These are phyloP conservation scores for Chaetophractus vellerosus DNA, from an alignment of 2,797 vertebrate genomes.

Conservation along the genomic window DNA sequence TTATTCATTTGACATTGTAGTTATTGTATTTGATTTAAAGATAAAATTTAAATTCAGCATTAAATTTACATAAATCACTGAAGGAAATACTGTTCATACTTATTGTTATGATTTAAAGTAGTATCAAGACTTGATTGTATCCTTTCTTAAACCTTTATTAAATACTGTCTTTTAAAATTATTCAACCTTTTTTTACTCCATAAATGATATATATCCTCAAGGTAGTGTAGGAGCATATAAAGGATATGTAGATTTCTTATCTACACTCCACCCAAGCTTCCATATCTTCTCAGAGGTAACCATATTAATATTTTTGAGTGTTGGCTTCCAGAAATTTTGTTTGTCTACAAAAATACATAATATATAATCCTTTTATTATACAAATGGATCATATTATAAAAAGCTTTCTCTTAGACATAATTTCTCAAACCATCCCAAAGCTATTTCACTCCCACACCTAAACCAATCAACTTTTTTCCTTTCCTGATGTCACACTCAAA, in stretches of 20 bases:
- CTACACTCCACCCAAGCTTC: background rate
- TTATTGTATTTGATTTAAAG: background rate
- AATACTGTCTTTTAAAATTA: constrained; percentile 7
- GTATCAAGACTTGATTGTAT: background rate
- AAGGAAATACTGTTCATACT: background rate
- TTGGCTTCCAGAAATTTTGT: background rate
- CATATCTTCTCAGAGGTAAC: constrained; percentile 25
- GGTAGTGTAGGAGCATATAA: background rate
- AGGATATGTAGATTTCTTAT: background rate
- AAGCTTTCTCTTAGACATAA: background rate
- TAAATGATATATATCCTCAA: background rate
- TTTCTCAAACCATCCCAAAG: background rate
- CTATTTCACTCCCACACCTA: background rate
- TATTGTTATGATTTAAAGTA: constrained; percentile 32
- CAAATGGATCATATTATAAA: background rate
- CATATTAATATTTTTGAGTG: background rate
- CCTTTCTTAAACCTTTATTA: background rate
- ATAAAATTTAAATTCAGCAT: constrained; percentile 16
- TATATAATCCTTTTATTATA: background rate
- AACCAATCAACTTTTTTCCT: background rate
- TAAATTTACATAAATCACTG: constrained; percentile 17
- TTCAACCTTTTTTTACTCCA: background rate
- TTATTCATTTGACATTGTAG: background rate
- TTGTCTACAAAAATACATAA: background rate
- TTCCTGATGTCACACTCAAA: background rate